Evolutionary conservation across 2,113 vertebrate genomes (phyloP).

Genomic region (Uria aalge): DNA sequence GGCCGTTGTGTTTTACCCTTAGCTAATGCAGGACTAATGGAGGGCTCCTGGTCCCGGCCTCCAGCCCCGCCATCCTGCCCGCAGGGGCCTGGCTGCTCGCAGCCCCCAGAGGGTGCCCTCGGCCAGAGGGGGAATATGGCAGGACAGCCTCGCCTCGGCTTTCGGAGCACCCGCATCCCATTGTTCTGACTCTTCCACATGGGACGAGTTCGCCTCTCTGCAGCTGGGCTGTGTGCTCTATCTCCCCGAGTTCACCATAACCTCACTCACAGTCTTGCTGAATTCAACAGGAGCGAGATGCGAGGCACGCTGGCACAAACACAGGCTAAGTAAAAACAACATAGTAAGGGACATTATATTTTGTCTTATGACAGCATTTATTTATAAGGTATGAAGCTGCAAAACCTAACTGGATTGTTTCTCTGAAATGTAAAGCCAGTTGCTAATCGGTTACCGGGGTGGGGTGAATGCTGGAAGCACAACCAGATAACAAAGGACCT

Average conservation of each 20-base stretch:
- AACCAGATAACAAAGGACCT: neutral
- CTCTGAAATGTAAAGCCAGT: neutral
- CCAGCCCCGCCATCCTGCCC: neutral
- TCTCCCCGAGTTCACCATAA: neutral
- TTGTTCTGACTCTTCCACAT: accelerated
- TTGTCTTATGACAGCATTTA: neutral
- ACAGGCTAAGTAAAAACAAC: neutral
- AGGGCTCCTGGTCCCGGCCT: no score
- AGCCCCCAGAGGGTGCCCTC: no score
- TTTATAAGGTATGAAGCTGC: neutral
- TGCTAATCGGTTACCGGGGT: neutral
- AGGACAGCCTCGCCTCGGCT: no score
- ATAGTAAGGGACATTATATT: neutral
- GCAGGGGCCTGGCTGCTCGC: no score
- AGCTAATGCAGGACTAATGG: accelerated
- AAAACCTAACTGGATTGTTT: neutral
- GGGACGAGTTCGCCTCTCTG: no score
- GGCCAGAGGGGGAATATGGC: neutral
- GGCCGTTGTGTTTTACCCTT: neutral
- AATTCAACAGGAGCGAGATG: neutral
- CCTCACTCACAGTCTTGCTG: neutral
- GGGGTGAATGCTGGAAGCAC: neutral
- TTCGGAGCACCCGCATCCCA: neutral
- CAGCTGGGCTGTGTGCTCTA: accelerated
- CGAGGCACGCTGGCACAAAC: neutral